Percentiles rank a stretch among this genome's conserved stretches.
These are phyloP conservation scores for Liposcelis brunnea DNA, from an alignment of 2,888 invertebrate genomes.

Conservation along the genomic window DNA sequence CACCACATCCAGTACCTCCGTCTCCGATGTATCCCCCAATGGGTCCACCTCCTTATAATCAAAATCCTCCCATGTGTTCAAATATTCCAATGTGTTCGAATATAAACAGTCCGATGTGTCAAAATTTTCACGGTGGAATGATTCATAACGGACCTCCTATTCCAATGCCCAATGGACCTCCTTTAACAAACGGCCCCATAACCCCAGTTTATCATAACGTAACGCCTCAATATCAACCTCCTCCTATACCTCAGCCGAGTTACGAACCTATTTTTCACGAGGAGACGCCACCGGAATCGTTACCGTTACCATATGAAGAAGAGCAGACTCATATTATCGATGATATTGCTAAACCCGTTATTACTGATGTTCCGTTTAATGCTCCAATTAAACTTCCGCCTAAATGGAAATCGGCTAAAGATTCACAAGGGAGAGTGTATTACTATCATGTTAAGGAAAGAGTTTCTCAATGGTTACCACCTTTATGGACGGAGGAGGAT, in stretches of 20 bases:
- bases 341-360: not conserved
- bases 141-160: conserved; percentile 5
- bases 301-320: conserved; percentile 14
- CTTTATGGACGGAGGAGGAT: conserved; percentile 19
- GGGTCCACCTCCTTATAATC: conserved; percentile 13
- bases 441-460: conserved; percentile 76
- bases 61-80: conserved; percentile 16
- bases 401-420: conserved; percentile 73
- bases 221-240: conserved; percentile 16
- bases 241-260: conserved; percentile 13
- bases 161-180: conserved; percentile 15
- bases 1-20: conserved; percentile 16
- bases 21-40: conserved; percentile 9
- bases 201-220: conserved; percentile 10
- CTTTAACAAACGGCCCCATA: conserved; percentile 11
- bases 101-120: conserved; percentile 6
- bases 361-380: not conserved
- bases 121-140: not conserved
- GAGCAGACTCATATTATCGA: too few relatives aligned
- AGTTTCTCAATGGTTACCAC: conserved; percentile 62
- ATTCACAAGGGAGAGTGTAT: conserved; percentile 68
- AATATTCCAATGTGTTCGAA: conserved; percentile 14
- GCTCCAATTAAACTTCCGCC: conserved; percentile 51
- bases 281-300: conserved; percentile 14
- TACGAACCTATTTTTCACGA: conserved; percentile 13